Evolutionary conservation across 2,888 invertebrate genomes (phyloP), one percentile per base, ranked within the genome.

Genomic region (Ernsta delagoae): DNA sequence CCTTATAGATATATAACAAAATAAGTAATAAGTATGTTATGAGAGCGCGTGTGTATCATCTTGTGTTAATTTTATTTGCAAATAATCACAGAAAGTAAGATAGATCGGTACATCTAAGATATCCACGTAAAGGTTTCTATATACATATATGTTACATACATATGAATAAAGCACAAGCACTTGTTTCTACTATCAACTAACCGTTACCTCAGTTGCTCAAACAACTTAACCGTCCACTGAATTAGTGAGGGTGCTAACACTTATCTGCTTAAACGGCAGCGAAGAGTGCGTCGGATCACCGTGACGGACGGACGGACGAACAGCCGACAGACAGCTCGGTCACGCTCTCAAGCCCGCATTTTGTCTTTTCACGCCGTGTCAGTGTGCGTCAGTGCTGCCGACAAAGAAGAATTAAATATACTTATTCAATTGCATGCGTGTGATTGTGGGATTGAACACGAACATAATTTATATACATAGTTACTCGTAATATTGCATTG

Each of bases 271-370:
- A 57, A 65, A 45, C 41, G 43, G 54, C 65, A 50, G 59, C 24
- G 65, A 65, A 12, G 34, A n/a, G 65, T 60, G 43, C 34, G 48
- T 57, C 41, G 64, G 45, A 65, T 34, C 16, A 36, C 54, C 66
- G 60, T 66, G 66, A 66, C 66, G 60, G 39, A 41, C 39, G 39
- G 36, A 36, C 36, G 53, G 50, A 16, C 50, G 11, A n/a, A n/a
- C 12, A 16, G 16, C 48, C 12, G 60, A 67, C 66, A 56, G 67
- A 61, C 54, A 41, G 36, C 71, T 70, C 74, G 73, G 80, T 79
- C 80, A 79, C 83, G 79, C 78, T 79, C 74, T 73, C 75, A 72
- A 72, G 75, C 71, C 70, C 71, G 70, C 73, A 70, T 36, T 71
- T 71, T 73, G 74, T 72, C 72, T 73, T 74, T 75, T 77, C 78